These are phyloP conservation scores for Coelopa pilipes DNA, from an alignment of 2,888 invertebrate species.

Conservation along the genomic window DNA sequence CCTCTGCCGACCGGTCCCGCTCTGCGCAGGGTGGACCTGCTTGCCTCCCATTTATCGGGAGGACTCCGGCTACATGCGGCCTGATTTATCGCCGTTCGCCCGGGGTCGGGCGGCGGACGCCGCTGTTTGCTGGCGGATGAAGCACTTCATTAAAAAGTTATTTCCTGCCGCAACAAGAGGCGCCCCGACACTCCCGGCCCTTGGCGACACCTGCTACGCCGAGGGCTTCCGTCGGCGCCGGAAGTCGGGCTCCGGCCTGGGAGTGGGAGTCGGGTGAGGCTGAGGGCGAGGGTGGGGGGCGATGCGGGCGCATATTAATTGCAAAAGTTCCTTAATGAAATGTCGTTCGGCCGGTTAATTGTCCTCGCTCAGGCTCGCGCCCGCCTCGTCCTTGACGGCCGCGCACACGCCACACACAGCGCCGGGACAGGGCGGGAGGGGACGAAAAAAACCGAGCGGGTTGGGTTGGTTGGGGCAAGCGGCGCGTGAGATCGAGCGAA, in stretches of 20 bases:
- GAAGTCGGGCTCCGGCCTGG: too few relatives aligned
- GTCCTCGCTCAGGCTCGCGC: constrained; percentile 45
- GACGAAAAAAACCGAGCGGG: background rate
- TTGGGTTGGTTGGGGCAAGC: too few relatives aligned
- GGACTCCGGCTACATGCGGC: too few relatives aligned
- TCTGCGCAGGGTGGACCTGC: too few relatives aligned
- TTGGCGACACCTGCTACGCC: background rate
- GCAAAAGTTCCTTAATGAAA: constrained; percentile 47
- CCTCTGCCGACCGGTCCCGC: too few relatives aligned
- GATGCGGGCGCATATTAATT: constrained; percentile 45
- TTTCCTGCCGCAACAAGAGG: background rate
- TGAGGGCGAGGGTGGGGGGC: background rate
- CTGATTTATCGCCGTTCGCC: too few relatives aligned
- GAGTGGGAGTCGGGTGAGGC: too few relatives aligned
- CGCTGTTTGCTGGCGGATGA: too few relatives aligned
- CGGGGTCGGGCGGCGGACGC: too few relatives aligned
- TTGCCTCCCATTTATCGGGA: too few relatives aligned
- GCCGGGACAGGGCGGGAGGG: background rate
- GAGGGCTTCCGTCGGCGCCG: background rate
- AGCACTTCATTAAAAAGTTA: constrained; percentile 1
- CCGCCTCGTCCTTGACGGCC: constrained; percentile 14
- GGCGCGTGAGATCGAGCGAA: too few relatives aligned
- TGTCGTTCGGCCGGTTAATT: constrained; percentile 55
- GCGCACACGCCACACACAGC: background rate
- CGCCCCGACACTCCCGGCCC: too few relatives aligned